These are phyloP conservation scores for Mythimna ferrago DNA, from an alignment of 2,888 invertebrate genomes.

Conservation along the genomic window DNA sequence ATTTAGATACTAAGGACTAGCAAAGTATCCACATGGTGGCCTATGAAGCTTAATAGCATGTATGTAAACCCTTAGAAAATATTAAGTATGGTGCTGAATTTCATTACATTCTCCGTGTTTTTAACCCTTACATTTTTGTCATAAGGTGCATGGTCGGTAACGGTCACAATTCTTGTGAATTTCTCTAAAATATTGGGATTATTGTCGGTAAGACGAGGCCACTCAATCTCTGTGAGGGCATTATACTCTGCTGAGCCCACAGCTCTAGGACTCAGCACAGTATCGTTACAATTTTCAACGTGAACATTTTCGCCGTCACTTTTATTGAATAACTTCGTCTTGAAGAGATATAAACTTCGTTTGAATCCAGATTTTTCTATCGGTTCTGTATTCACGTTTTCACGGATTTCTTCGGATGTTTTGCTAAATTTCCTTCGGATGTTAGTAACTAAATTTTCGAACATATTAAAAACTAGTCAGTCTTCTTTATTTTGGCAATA, in stretches of 20 bases:
- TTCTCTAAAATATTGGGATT: conserved; percentile 87
- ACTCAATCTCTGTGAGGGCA: conserved; percentile 88
- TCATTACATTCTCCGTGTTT: background rate
- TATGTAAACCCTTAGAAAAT: background rate
- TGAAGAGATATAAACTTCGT: conserved; percentile 80
- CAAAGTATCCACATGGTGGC: background rate
- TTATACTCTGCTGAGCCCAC: conserved; percentile 83
- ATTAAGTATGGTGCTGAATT: background rate
- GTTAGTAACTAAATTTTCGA: conserved; percentile 84
- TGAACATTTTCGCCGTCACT: conserved; percentile 69
- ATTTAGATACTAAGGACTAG: background rate
- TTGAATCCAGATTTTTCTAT: conserved; percentile 80
- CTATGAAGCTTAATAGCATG: background rate
- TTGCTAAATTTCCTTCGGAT: conserved; percentile 85
- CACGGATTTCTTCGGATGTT: conserved; percentile 75
- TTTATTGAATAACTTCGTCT: conserved; percentile 77
- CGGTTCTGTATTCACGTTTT: conserved; percentile 65
- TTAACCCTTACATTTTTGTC: conserved; percentile 74
- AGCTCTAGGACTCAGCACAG: conserved; percentile 90
- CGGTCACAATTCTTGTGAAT: conserved; percentile 86
- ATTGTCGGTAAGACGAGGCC: conserved; percentile 89
- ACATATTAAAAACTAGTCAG: conserved; percentile 88
- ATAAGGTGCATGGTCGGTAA: conserved; percentile 72
- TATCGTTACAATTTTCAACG: conserved; percentile 79
- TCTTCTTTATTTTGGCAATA: conserved; percentile 83